phyloP scores from a whole-genome alignment of 2,888 invertebrate genomes.

The Heliconius sara region DNA sequence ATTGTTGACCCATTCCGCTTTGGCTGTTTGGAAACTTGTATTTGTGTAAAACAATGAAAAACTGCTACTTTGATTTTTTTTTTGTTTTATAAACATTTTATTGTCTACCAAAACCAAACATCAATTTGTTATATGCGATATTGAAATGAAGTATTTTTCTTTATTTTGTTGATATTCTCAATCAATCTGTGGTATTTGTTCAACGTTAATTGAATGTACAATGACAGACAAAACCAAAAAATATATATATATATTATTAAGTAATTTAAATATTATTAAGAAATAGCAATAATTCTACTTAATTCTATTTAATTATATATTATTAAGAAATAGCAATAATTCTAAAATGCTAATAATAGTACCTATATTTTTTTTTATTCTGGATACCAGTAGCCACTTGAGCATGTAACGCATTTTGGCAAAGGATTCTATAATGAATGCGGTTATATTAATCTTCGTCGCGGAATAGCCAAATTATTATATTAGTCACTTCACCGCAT shows the following conservation, averaged over 20 bases:
- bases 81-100: conserved; percentile 15
- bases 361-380: too few species aligned
- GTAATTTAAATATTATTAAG: too few species aligned
- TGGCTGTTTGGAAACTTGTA: conserved; percentile 35
- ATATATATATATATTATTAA: too few species aligned
- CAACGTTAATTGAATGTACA: too few species aligned
- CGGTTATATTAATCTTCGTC: conserved; percentile 3
- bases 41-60: conserved; percentile 30
- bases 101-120: not conserved
- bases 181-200: not conserved
- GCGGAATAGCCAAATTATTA: not conserved
- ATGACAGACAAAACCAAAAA: too few species aligned
- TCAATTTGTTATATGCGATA: not conserved
- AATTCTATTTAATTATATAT: too few species aligned
- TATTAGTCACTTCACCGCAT: conserved; percentile 17
- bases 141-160: not conserved
- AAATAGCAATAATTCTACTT: too few species aligned
- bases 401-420: conserved; percentile 3
- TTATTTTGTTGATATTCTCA: not conserved
- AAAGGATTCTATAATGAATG: not conserved
- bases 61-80: conserved; percentile 22
- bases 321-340: too few species aligned
- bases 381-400: not conserved
- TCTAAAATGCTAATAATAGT: too few species aligned
- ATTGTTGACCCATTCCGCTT: conserved; percentile 67